Percentiles rank a stretch among this genome's conserved stretches.
These are phyloP conservation scores for Xylota segnis DNA, from an alignment of 2,888 invertebrate genomes.

Conservation along the genomic window DNA sequence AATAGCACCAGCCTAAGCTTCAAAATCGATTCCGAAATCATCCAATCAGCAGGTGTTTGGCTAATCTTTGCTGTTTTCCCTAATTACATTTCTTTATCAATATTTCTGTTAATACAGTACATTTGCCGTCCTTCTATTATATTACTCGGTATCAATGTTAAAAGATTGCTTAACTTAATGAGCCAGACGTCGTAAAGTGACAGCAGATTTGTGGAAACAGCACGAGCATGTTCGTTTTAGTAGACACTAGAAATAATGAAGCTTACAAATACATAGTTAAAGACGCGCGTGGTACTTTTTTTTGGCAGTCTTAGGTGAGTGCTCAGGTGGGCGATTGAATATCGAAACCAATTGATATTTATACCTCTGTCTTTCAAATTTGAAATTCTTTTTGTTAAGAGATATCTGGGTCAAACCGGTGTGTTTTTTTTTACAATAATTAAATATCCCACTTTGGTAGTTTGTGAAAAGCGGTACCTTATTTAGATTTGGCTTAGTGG, in stretches of 20 bases:
- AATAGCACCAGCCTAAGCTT: neutral
- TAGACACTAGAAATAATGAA: neutral
- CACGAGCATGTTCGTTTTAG: neutral
- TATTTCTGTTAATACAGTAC: neutral
- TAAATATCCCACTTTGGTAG: neutral
- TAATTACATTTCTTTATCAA: constrained; percentile 10
- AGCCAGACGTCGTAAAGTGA: neutral
- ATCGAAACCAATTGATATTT: neutral
- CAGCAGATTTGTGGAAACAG: neutral
- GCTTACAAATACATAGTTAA: neutral
- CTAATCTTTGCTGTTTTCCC: neutral
- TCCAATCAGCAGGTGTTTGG: neutral
- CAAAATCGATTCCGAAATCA: neutral
- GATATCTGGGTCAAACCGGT: neutral
- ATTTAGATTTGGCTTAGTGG: neutral
- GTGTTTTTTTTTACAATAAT: neutral
- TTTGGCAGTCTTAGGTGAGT: neutral
- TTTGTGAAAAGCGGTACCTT: neutral
- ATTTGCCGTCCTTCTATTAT: neutral
- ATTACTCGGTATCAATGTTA: constrained; percentile 3
- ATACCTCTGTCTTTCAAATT: neutral
- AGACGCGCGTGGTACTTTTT: neutral
- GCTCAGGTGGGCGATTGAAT: neutral
- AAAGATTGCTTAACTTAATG: neutral
- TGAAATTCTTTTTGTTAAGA: neutral